These are phyloP conservation scores for Chaenocephalus aceratus DNA, from an alignment of 2,113 vertebrate species.

Conservation along the genomic window DNA sequence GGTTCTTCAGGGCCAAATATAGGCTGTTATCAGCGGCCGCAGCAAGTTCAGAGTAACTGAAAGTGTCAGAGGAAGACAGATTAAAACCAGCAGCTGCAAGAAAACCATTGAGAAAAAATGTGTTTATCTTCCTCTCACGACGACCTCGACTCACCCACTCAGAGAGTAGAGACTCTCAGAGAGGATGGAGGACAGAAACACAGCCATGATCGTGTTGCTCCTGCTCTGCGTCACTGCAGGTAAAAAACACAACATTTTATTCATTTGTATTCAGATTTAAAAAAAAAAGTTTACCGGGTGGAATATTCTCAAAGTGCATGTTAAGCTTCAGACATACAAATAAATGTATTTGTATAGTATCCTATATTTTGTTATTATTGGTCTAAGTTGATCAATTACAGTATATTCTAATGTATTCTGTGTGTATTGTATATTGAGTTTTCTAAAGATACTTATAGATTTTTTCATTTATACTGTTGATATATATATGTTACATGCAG, in stretches of 20 bases:
- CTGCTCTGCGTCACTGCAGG: slow-evolving; percentile 55
- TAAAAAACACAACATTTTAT: neutral
- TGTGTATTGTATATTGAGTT: too few relatives aligned
- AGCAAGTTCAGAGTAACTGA: slow-evolving; percentile 57
- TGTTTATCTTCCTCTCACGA: neutral
- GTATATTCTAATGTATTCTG: too few relatives aligned
- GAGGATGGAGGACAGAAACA: slow-evolving; percentile 54
- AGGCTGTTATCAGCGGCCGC: slow-evolving; percentile 75
- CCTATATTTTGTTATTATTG: too few relatives aligned
- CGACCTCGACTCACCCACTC: slow-evolving; percentile 63
- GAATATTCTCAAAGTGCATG: too few relatives aligned
- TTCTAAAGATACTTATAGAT: too few relatives aligned
- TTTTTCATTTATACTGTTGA: too few relatives aligned
- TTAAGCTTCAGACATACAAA: too few relatives aligned
- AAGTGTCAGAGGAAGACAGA: slow-evolving; percentile 61
- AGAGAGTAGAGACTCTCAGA: slow-evolving; percentile 23
- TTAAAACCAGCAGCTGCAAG: slow-evolving; percentile 54
- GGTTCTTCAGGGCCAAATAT: slow-evolving; percentile 67
- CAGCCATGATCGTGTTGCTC: slow-evolving; percentile 26
- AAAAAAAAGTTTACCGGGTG: too few relatives aligned
- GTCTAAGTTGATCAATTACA: too few relatives aligned
- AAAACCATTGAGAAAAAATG: slow-evolving; percentile 55
- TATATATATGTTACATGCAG: too few relatives aligned
- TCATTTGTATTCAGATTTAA: neutral
- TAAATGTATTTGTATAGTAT: too few relatives aligned